Evolutionary conservation across 2,113 vertebrate genomes (phyloP), one percentile per base, ranked within the genome.

Genomic region (Spea multiplicata): DNA sequence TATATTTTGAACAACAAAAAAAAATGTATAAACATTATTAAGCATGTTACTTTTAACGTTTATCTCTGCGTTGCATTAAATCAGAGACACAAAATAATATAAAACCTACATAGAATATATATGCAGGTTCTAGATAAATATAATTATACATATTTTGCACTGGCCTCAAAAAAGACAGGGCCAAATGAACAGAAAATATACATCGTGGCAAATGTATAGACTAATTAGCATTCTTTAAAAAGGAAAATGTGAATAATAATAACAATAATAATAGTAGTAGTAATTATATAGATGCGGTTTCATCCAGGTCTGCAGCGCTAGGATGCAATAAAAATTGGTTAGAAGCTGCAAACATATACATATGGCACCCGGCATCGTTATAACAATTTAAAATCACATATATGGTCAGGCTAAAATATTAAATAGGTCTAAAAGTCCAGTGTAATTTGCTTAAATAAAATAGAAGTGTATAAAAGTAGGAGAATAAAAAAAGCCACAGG

Each of bases 381-480:
- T 44, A 46, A 74, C 17, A 78, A 71, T 76, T 84, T 89, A 86
- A 86, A 82, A 80, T 70, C 71, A 86, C 84, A 85, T 88, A 30
- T 86, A 85, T 80, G 74, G 71, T 71, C 85, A 86, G 84, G 83
- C 83, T 88, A 88, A 92, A 91, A 88, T 84, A 83, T 46, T 80
- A 83, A 87, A 69, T 86, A 88, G 78, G 86, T 89, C 83, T 89
- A 88, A 86, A 86, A 90, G 88, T 90, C 88, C 85, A 90, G 87
- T 90, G 90, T 88, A 86, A 81, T 88, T 77, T 82, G 87, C 86
- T 88, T 64, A 80, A 73, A 73, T 72, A 78, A 73, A 80, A 80
- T 57, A 76, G 66, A 76, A 12, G 71, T 59, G n/a, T 78, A 72
- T 53, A 72, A 73, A 55, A 78, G 67, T 47, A 12, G 8, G 7